Base-by-base conservation (phyloP, 2,888 invertebrate genomes). In the Leptarthrus brevirostris region DNA sequence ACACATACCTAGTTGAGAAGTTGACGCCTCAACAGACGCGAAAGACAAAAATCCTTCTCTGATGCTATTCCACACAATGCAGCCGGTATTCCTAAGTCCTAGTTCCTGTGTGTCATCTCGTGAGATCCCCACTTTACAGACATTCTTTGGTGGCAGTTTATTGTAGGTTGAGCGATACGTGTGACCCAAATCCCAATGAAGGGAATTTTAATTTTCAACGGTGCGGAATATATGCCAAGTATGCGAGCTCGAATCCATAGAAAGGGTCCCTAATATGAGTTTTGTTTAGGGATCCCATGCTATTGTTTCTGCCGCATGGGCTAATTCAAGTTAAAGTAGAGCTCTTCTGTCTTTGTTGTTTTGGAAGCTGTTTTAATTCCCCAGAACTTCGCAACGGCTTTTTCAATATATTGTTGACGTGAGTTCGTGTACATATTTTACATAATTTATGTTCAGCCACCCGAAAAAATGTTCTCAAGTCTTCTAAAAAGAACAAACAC, bases 201-300 rank as follows among this genome's bases (percentile, higher is more conserved):
- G 44, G 24, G 64, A 64, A 64, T 64, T 64, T 64, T 64, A 64
- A 64, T 64, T 64, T 64, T 24, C 61, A 26, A 64, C 64, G 18
- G 40, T 64, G 24, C 44, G 24, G 22, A 47, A 64, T 64, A 24
- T 64, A 64, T 47, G 64, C 44, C 44, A 44, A 64, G 44, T 64
- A 47, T 64, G 64, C 44, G 44, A 24, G 22, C 44, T 44, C 44
- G 22, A 20, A 64, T 64, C 44, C 44, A 18, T 64, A 44, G 47
- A 47, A 14, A 40, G 26, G 47, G n/a, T 36, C 64, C 24, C 44
- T 64, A 64, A 64, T 44, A 64, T 14, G 47, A 44, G 44, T 40
- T 44, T 64, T 64, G 44, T 64, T 64, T 64, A 64, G 64, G 44
- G 26, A 44, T 5, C 22, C 44, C n/a, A 26, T 20, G 22, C 47